phyloP scores from a whole-genome alignment of 2,888 invertebrate species.

The Idaea dimidiata region DNA sequence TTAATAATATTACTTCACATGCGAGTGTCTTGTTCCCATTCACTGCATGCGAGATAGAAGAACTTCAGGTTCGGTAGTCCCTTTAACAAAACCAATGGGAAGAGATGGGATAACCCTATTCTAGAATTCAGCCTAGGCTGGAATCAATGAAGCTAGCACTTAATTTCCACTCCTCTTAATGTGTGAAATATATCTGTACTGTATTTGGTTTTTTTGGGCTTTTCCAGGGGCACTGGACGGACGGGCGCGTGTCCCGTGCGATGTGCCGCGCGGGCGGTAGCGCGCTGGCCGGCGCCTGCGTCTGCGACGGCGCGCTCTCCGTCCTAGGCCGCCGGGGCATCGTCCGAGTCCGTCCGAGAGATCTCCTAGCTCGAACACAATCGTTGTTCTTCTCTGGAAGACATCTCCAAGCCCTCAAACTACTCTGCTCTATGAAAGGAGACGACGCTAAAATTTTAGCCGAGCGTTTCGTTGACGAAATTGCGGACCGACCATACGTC shows the following conservation, averaged over 20 bases:
- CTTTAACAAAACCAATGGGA: no score
- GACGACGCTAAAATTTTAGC: slow-evolving; percentile 51
- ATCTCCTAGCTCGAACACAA: slow-evolving; percentile 76
- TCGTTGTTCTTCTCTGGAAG: slow-evolving; percentile 82
- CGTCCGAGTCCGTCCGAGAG: slow-evolving; percentile 83
- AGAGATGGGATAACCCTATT: background rate
- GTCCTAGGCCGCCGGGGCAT: slow-evolving; percentile 83
- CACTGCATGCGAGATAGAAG: no score
- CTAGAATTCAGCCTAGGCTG: no score
- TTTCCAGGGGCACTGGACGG: slow-evolving; percentile 93
- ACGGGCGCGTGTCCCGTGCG: slow-evolving; percentile 91
- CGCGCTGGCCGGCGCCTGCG: slow-evolving; percentile 72
- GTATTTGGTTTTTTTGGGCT: slow-evolving; percentile 8
- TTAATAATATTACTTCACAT: no score
- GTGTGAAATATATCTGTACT: background rate
- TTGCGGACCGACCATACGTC: slow-evolving; percentile 60
- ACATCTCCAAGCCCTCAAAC: slow-evolving; percentile 66
- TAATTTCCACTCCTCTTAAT: background rate
- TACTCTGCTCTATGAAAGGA: slow-evolving; percentile 56
- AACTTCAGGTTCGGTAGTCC: no score
- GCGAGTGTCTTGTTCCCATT: no score
- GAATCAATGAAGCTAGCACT: background rate
- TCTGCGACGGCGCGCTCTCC: slow-evolving; percentile 78
- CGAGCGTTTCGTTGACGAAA: slow-evolving; percentile 45
- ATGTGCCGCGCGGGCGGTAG: slow-evolving; percentile 81